Evolutionary conservation across 2,113 vertebrate species (phyloP).

Genomic region (Proterorhinus semilunaris): DNA sequence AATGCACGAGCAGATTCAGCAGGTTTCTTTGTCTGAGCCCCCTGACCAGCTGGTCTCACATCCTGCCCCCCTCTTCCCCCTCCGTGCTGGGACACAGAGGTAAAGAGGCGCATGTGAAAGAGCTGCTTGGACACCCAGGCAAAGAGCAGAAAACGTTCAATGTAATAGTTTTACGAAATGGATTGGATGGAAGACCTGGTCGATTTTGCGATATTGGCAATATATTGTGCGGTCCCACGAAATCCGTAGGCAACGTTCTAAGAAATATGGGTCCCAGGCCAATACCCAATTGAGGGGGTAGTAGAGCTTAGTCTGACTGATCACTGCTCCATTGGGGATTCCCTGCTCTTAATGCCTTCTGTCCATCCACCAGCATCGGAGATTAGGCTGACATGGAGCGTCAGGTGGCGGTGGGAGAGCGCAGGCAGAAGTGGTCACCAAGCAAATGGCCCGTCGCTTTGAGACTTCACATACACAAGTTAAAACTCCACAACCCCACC

Average conservation of each 20-base stretch:
- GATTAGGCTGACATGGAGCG: constrained; percentile 17
- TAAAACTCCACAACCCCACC: not conserved
- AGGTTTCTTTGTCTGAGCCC: constrained; percentile 76
- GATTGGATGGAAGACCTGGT: too few relatives aligned
- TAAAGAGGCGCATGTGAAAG: constrained; percentile 19
- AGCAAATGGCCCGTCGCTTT: constrained; percentile 6
- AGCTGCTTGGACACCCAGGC: not conserved
- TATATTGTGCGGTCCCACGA: too few relatives aligned
- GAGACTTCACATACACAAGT: constrained; percentile 5
- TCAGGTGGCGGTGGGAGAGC: constrained; percentile 26
- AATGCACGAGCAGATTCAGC: constrained; percentile 66
- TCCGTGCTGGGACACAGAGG: constrained; percentile 32
- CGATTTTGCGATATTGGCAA: too few relatives aligned
- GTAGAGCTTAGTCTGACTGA: constrained; percentile 41
- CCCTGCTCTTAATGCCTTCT: constrained; percentile 2
- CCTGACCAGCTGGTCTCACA: constrained; percentile 75
- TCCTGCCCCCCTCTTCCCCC: constrained; percentile 59
- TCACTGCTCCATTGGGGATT: constrained; percentile 30
- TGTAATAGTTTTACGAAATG: too few relatives aligned
- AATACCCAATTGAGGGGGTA: constrained; percentile 28
- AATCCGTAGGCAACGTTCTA: too few relatives aligned
- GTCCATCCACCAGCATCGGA: constrained; percentile 22
- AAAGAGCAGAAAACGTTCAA: too few relatives aligned
- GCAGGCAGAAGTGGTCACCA: constrained; percentile 9
- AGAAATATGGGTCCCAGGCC: too few relatives aligned